phyloP scores from a whole-genome alignment of 2,797 vertebrate genomes.

The Leuciscus waleckii region DNA sequence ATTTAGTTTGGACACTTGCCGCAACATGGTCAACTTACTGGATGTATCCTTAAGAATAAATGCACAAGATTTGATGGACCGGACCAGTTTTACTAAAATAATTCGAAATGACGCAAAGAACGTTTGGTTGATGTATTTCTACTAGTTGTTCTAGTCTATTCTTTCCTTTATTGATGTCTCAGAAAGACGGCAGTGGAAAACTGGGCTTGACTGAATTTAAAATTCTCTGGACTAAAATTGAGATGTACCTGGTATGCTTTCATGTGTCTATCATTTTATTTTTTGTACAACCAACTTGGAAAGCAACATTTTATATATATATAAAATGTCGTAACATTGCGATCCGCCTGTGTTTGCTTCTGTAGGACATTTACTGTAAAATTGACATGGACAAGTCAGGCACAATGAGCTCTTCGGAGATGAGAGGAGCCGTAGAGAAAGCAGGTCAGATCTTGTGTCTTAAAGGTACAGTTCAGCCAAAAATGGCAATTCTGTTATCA shows the following conservation, averaged over 20 bases:
- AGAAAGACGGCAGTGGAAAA: slow-evolving; percentile 86
- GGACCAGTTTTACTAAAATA: not conserved
- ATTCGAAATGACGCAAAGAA: not conserved
- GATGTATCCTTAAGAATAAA: slow-evolving; percentile 82
- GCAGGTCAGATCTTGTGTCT: slow-evolving; percentile 76
- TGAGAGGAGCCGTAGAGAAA: slow-evolving; percentile 83
- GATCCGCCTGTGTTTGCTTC: not conserved
- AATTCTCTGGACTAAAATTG: slow-evolving; percentile 88
- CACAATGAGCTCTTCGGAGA: slow-evolving; percentile 87
- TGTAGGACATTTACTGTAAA: slow-evolving; percentile 83
- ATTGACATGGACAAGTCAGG: slow-evolving; percentile 84
- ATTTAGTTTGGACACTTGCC: slow-evolving; percentile 85
- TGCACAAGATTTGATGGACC: not conserved
- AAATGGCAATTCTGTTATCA: not conserved
- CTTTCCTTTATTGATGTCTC: slow-evolving; percentile 68
- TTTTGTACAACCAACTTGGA: not conserved
- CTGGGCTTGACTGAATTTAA: slow-evolving; percentile 89
- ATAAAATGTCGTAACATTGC: not conserved
- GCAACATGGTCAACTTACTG: slow-evolving; percentile 88
- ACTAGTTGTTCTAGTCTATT: not conserved
- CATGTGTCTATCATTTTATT: not conserved
- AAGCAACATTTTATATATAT: too few species aligned
- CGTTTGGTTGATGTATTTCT: not conserved
- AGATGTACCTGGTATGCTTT: slow-evolving; percentile 82
- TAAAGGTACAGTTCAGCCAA: not conserved